These are phyloP conservation scores for Atherinomorus stipes DNA, from an alignment of 2,113 vertebrate genomes.

Conservation along the genomic window DNA sequence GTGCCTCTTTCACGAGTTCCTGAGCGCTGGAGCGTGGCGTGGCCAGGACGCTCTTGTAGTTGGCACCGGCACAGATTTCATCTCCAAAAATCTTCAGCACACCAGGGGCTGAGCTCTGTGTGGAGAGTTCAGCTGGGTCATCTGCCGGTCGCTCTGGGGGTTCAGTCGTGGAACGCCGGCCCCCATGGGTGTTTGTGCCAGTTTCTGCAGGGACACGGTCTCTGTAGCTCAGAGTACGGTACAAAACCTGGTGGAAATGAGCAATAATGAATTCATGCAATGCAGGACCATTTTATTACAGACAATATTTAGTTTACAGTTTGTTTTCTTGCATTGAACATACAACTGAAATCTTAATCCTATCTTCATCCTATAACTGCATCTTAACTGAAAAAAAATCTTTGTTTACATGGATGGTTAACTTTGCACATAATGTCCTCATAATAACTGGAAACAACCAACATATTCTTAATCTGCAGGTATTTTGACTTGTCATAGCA, in stretches of 20 bases:
- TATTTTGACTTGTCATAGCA: too few relatives aligned
- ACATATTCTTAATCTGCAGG: too few relatives aligned
- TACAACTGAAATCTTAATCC: too few relatives aligned
- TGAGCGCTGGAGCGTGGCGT: conserved; percentile 88
- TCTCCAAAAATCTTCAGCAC: conserved; percentile 96
- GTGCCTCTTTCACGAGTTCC: conserved; percentile 93
- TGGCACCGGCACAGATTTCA: conserved; percentile 90
- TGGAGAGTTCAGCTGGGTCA: conserved; percentile 93
- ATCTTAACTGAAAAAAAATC: too few relatives aligned
- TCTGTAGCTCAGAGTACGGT: conserved; percentile 93
- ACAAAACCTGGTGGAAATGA: conserved; percentile 80
- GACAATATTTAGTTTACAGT: not conserved
- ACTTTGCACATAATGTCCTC: too few relatives aligned
- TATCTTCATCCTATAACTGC: too few relatives aligned
- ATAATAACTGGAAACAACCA: too few relatives aligned
- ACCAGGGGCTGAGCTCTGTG: conserved; percentile 92
- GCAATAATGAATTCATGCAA: not conserved
- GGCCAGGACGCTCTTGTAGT: conserved; percentile 97
- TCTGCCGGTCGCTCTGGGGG: conserved; percentile 80
- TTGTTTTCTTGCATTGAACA: too few relatives aligned
- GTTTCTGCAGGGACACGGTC: conserved; percentile 79
- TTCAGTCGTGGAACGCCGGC: conserved; percentile 79
- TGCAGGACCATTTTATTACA: not conserved
- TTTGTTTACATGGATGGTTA: too few relatives aligned
- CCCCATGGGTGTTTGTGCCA: conserved; percentile 73